Conservation (phyloP, 2,797 vertebrate species). For the Periparus ater region DNA sequence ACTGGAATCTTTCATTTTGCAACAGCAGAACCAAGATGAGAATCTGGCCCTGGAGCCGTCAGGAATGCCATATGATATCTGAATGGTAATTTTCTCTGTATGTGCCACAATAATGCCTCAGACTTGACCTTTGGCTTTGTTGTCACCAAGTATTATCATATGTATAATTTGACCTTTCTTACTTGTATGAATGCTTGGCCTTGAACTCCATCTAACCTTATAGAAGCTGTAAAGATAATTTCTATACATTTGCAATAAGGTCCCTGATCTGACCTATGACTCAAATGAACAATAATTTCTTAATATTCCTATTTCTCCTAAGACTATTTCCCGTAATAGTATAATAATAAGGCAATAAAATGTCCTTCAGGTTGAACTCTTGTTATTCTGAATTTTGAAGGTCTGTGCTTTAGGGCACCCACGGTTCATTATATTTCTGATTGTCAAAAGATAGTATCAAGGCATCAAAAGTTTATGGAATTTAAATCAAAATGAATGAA, state of each 20-base stretch:
- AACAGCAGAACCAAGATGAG: slow-evolving; percentile 4
- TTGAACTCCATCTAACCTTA: slow-evolving; percentile 66
- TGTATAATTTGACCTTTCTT: slow-evolving; percentile 62
- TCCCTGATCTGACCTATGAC: slow-evolving; percentile 57
- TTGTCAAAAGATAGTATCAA: slow-evolving; percentile 32
- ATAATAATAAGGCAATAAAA: slow-evolving; percentile 65
- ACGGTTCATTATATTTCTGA: slow-evolving; percentile 31
- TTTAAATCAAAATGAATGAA: slow-evolving; percentile 36
- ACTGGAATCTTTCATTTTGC: background rate
- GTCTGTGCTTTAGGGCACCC: slow-evolving; percentile 26
- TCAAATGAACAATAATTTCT: slow-evolving; percentile 66
- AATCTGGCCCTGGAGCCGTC: slow-evolving; percentile 1
- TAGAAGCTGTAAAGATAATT: slow-evolving; percentile 61
- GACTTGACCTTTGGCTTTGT: slow-evolving; percentile 63
- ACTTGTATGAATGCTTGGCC: slow-evolving; percentile 46
- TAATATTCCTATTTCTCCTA: slow-evolving; percentile 55
- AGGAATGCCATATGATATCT: slow-evolving; percentile 52
- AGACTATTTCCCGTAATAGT: slow-evolving; percentile 23
- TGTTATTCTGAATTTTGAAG: slow-evolving; percentile 54
- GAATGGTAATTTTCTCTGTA: slow-evolving; percentile 61
- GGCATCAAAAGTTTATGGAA: slow-evolving; percentile 47
- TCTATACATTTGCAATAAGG: slow-evolving; percentile 42
- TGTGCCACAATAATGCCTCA: slow-evolving; percentile 56
- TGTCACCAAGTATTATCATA: slow-evolving; percentile 68
- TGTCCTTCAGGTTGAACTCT: slow-evolving; percentile 33